phyloP scores from a whole-genome alignment of 2,888 invertebrate genomes.

The Carterocephalus palaemon region DNA sequence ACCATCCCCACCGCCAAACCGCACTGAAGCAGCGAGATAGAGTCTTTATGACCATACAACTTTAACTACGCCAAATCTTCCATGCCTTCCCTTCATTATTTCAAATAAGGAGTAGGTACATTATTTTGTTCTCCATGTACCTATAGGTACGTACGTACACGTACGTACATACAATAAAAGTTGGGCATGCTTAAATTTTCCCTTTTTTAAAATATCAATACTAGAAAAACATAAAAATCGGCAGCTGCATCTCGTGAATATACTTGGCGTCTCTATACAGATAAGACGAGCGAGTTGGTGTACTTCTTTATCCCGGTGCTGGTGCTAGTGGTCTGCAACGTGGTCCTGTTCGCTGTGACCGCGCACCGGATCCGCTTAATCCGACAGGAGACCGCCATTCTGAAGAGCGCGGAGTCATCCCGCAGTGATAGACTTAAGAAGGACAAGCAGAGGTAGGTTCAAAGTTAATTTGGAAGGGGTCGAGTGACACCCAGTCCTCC shows the following conservation, averaged over 20 bases:
- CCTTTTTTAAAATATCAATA: too few relatives aligned
- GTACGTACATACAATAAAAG: too few relatives aligned
- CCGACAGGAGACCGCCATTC: slow-evolving; percentile 82
- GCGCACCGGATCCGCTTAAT: slow-evolving; percentile 82
- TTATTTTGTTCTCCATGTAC: too few relatives aligned
- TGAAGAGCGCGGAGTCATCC: slow-evolving; percentile 82
- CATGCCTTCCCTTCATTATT: too few relatives aligned
- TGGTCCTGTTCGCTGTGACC: slow-evolving; percentile 83
- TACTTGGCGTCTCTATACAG: slow-evolving; percentile 55
- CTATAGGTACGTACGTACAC: too few relatives aligned
- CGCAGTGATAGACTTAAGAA: slow-evolving; percentile 78
- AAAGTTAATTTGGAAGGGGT: neutral
- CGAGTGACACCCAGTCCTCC: neutral
- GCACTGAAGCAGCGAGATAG: too few relatives aligned
- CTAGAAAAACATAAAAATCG: too few relatives aligned
- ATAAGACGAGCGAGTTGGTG: slow-evolving; percentile 74
- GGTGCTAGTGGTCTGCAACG: slow-evolving; percentile 81
- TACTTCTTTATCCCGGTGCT: slow-evolving; percentile 86
- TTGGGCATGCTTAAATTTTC: too few relatives aligned
- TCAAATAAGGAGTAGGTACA: too few relatives aligned
- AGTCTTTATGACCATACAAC: too few relatives aligned
- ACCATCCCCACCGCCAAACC: too few relatives aligned
- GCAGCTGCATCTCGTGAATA: neutral
- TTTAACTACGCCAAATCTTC: too few relatives aligned
- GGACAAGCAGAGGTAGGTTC: slow-evolving; percentile 78